Conservation (phyloP, 2,113 vertebrate species). For the Eretmochelys imbricata region DNA sequence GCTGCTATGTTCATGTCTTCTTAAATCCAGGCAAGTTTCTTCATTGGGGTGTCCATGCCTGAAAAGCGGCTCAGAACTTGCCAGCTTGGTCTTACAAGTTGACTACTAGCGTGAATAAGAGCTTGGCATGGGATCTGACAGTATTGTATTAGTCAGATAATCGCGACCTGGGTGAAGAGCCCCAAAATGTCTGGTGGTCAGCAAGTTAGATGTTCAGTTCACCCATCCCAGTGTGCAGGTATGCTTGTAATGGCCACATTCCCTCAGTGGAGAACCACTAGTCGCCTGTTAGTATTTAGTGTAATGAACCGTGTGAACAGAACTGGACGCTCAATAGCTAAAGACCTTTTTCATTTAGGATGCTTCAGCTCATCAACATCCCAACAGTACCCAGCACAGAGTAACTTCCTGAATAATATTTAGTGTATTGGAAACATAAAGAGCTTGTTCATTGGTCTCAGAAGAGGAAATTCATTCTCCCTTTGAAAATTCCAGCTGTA, state of each 20-base stretch:
- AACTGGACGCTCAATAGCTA: not conserved
- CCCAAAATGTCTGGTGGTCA: not conserved
- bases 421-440: not conserved
- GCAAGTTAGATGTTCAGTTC: not conserved
- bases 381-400: not conserved
- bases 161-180: not conserved
- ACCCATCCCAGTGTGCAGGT: accelerated
- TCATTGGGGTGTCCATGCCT: not conserved
- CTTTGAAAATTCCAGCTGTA: not conserved
- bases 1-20: accelerated
- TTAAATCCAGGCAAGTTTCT: not conserved
- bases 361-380: not conserved
- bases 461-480: not conserved
- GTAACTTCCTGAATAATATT: accelerated
- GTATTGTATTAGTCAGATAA: not conserved
- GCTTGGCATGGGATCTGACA: not conserved
- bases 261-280: not conserved
- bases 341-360: not conserved
- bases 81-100: not conserved
- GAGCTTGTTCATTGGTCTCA: not conserved
- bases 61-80: accelerated
- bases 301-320: not conserved
- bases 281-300: not conserved
- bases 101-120: not conserved
- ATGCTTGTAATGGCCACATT: not conserved